Conservation (phyloP, 2,797 vertebrate species). For the Diplodus sargus region DNA sequence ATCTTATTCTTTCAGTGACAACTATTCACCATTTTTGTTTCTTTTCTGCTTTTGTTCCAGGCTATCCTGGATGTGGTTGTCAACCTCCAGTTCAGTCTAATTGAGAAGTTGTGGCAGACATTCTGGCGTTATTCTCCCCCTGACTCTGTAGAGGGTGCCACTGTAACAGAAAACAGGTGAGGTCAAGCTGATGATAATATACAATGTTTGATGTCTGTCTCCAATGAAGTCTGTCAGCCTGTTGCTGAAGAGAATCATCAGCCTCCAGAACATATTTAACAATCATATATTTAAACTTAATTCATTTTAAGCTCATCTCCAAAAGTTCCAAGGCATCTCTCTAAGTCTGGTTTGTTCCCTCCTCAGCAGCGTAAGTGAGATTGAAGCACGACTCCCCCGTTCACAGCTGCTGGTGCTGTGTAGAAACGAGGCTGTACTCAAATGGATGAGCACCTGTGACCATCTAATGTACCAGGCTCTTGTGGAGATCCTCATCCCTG, state of each 20-base stretch:
- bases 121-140: constrained; percentile 95
- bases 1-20: background rate
- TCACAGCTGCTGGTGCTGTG: constrained; percentile 91
- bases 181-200: background rate
- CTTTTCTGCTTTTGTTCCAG: constrained; percentile 72
- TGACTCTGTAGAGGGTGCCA: constrained; percentile 86
- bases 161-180: constrained; percentile 87
- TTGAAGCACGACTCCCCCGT: constrained; percentile 88
- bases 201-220: background rate
- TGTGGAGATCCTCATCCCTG: constrained; percentile 98
- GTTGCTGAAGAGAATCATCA: background rate
- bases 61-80: constrained; percentile 96
- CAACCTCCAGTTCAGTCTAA: constrained; percentile 96
- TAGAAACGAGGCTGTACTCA: constrained; percentile 90
- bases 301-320: background rate
- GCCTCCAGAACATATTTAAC: background rate
- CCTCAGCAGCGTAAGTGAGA: constrained; percentile 85
- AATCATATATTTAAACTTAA: background rate
- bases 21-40: background rate
- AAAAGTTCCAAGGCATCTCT: background rate
- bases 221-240: background rate
- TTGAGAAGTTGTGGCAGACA: constrained; percentile 98
- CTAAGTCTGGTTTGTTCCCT: constrained; percentile 15
- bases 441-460: constrained; percentile 98
- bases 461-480: constrained; percentile 98